A percentile compares a stretch with the other conserved stretches of the same genome.
These are phyloP conservation scores for Drosophila tani DNA, from an alignment of 1,140 invertebrate genomes.

Conservation along the genomic window DNA sequence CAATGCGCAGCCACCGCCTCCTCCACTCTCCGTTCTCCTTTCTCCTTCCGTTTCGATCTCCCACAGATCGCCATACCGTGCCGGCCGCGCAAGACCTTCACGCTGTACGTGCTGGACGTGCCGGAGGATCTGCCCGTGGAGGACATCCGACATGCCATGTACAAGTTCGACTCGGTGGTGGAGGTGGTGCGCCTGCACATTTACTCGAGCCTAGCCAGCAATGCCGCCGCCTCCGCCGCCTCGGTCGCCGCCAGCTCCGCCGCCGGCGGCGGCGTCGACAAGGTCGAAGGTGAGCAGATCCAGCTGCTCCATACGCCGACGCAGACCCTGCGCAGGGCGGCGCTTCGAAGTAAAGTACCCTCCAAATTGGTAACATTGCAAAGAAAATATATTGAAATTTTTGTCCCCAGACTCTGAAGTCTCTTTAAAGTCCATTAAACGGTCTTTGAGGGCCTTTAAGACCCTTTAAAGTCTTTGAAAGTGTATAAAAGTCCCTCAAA, in stretches of 20 bases:
- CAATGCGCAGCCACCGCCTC: constrained; percentile 22
- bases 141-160: constrained; percentile 92
- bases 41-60: constrained; percentile 13
- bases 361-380: constrained; percentile 35
- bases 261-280: constrained; percentile 77
- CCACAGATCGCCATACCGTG: constrained; percentile 92
- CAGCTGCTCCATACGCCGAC: constrained; percentile 49
- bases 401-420: neutral
- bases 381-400: constrained; percentile 11
- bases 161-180: constrained; percentile 92
- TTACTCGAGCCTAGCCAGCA: constrained; percentile 79
- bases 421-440: no score
- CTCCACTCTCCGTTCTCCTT: constrained; percentile 21
- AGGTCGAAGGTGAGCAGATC: constrained; percentile 70
- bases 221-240: constrained; percentile 24
- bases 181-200: constrained; percentile 89
- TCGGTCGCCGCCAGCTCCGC: constrained; percentile 16
- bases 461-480: no score
- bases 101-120: constrained; percentile 91
- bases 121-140: constrained; percentile 93
- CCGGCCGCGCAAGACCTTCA: constrained; percentile 92
- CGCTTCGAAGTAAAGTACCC: constrained; percentile 73
- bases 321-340: constrained; percentile 70
- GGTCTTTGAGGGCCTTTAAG: neutral
- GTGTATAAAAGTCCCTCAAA: no score